These are phyloP conservation scores for Corvus moneduloides DNA, from an alignment of 2,113 vertebrate genomes.

Conservation along the genomic window DNA sequence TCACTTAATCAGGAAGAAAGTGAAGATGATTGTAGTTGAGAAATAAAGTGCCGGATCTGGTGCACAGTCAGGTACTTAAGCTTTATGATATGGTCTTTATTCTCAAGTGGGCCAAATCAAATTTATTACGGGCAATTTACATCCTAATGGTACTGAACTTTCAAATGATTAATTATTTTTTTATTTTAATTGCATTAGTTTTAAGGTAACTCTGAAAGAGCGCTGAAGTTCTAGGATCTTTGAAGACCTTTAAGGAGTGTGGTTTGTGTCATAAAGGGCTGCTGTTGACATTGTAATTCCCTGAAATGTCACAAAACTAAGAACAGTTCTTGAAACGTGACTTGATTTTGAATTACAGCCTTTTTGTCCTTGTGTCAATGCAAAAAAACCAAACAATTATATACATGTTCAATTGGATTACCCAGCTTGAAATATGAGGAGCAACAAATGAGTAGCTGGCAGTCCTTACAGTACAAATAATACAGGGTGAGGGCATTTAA, in stretches of 20 bases:
- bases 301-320: neutral
- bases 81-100: neutral
- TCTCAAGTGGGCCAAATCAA: constrained; percentile 31
- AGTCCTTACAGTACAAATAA: neutral
- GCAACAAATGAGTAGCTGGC: neutral
- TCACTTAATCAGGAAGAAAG: constrained; percentile 31
- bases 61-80: neutral
- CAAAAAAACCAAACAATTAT: neutral
- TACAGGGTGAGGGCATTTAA: neutral
- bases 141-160: neutral
- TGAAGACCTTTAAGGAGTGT: neutral
- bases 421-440: neutral
- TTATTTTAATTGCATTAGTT: neutral
- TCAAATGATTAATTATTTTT: neutral
- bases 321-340: neutral
- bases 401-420: neutral
- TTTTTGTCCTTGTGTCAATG: neutral
- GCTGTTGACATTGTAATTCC: neutral
- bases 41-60: constrained; percentile 1
- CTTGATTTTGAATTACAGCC: neutral
- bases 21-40: neutral
- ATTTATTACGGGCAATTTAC: constrained; percentile 17
- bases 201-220: neutral
- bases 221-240: neutral
- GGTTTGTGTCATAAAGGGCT: neutral